Evolutionary conservation across 2,888 invertebrate species (phyloP), one percentile per base, ranked within the genome.

Genomic region (Nemotelus pantherinus): DNA sequence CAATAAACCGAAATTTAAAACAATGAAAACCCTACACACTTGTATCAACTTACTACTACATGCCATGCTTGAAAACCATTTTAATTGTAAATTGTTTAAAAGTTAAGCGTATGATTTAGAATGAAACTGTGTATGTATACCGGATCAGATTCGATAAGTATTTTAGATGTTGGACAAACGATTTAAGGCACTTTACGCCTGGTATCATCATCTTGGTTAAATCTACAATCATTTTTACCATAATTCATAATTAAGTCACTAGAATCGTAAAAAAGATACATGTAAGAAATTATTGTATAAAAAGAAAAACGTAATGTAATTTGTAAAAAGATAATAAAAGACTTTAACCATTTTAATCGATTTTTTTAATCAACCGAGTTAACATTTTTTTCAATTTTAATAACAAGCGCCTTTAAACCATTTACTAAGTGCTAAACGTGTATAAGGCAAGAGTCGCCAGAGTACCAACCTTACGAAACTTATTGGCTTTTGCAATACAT

Each of bases 171-270:
- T 63, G 63, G 9, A 74, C 57, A 74, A 5, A 74, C 47, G 47
- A 60, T 60, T 60, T 48, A 48, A 63, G 48, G 1, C 25, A 25
- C 25, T 25, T 25, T 25, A 25, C 25, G 25, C 25, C 10, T 63
- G 10, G 7, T 63, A 50, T 43, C 60, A 60, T 74, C 50, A 63
- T 74, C 57, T 41, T 60, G 45, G 57, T 71, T 72, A 44, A 74
- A 74, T 48, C 63, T 74, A 44, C 50, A 50, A 63, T 74, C 74
- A 74, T 74, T 39, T 47, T 25, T 58, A 74, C 74, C 74, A 74
- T 74, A 74, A 10, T 60, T 74, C 74, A 74, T 74, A 60, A 74
- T 74, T 74, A 74, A 74, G 74, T 74, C 74, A 74, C 74, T 74
- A 74, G 74, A 39, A 55, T 44, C n/a, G 25, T 74, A 60, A 74